Base-by-base conservation (phyloP, 2,113 vertebrate species). In the Charina bottae region DNA sequence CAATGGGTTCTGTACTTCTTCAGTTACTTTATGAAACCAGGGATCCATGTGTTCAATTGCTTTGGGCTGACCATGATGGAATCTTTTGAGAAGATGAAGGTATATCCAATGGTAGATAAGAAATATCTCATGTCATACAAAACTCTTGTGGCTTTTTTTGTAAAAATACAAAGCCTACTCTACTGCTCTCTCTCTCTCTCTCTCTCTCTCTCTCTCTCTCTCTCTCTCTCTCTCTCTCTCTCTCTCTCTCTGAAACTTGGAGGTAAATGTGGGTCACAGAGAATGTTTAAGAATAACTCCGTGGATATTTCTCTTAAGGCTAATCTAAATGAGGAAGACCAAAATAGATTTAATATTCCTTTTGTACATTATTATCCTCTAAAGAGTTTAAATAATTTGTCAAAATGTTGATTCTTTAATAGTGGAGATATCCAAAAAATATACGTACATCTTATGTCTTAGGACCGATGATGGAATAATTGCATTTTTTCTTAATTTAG, bases 401-500 rank as follows among this genome's bases (percentile, higher is more conserved):
- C 19, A 59, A 86, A 24, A 87, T n/a, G 90, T 87, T 94, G 1
- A 64, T 94, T 88, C 92, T 62, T 0, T 2, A 85, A 95, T 62
- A 28, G 1, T 56, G 59, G 85, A 90, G 53, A n/a, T 87, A 12
- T 93, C 46, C 85, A 42, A 91, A 33, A 95, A 92, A 23, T n/a
- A n/a, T n/a, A 49, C 46, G 33, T 84, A 92, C 23, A 1, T 93
- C 60, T 91, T 91, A 83, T 88, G 33, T 93, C 11, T 92, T 95
- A 91, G 95, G 23, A 62, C 42, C 23, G 49, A 88, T 13, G 87
- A 89, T 93, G 19, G 60, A 95, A 6, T 72, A n/a, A 24, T 94
- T 92, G 62, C 90, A 24, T 93, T 88, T 90, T 90, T 37, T 85
- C 15, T 94, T 33, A 93, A 53, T 55, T 91, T 72, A 89, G 46